These are phyloP conservation scores for Dolichoris vasculosae DNA, from an alignment of 1,140 invertebrate species.

Conservation along the genomic window DNA sequence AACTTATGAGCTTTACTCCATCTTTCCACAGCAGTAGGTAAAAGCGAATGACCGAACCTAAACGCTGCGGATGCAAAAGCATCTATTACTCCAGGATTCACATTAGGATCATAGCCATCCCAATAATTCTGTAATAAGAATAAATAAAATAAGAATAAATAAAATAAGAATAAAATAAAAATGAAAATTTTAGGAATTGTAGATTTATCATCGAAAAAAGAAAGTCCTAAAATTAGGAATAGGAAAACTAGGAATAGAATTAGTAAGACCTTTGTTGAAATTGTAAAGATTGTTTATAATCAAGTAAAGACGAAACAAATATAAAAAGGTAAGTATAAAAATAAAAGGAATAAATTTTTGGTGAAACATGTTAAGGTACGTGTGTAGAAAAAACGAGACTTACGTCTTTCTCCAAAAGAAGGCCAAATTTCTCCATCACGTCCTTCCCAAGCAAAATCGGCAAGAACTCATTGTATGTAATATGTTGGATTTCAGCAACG, in stretches of 20 bases:
- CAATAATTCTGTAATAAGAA: conserved; percentile 86
- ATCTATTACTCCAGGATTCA: conserved; percentile 90
- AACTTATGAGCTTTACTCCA: conserved; percentile 96
- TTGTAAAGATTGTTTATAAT: too few relatives aligned
- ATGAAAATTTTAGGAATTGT: too few relatives aligned
- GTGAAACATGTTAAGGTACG: background rate
- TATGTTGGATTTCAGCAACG: conserved; percentile 93
- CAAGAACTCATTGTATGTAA: conserved; percentile 95
- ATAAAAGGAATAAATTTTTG: background rate
- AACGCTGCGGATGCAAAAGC: conserved; percentile 92
- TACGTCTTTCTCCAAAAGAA: conserved; percentile 88
- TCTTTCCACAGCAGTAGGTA: conserved; percentile 91
- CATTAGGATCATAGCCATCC: conserved; percentile 88
- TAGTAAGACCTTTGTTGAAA: too few relatives aligned
- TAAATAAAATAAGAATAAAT: too few relatives aligned
- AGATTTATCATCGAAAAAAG: too few relatives aligned
- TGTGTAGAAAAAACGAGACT: conserved; percentile 51
- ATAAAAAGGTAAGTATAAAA: too few relatives aligned
- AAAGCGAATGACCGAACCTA: conserved; percentile 90
- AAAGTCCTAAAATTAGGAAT: too few relatives aligned
- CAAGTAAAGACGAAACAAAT: too few relatives aligned
- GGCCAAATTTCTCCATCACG: conserved; percentile 92
- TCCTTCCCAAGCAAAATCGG: conserved; percentile 95
- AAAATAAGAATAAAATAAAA: too few relatives aligned
- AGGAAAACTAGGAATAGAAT: too few relatives aligned